These are phyloP conservation scores for Sycobia sp. DNA, from an alignment of 1,140 invertebrate species.

Conservation along the genomic window DNA sequence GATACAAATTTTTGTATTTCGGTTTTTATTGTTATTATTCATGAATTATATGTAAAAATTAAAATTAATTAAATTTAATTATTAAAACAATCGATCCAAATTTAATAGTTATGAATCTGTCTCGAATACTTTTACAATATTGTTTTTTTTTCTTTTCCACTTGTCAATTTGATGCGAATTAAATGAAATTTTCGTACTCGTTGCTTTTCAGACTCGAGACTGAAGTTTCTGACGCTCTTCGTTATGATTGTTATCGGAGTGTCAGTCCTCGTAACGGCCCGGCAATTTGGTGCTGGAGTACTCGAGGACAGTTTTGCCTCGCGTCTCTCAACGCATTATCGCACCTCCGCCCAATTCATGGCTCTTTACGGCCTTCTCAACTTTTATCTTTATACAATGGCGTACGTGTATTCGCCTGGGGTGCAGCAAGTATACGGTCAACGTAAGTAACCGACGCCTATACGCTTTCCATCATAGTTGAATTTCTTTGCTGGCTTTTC, in stretches of 20 bases:
- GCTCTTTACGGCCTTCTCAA: conserved; percentile 94
- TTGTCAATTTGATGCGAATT: too few species aligned
- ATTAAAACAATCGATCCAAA: too few species aligned
- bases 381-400: conserved; percentile 92
- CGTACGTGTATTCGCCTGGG: conserved; percentile 91
- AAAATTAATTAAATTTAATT: too few species aligned
- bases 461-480: neutral
- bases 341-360: conserved; percentile 92
- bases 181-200: neutral
- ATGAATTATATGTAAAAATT: too few species aligned
- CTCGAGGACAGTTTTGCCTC: conserved; percentile 94
- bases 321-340: conserved; percentile 82
- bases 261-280: conserved; percentile 76
- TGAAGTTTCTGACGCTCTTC: conserved; percentile 88
- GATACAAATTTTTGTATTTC: too few species aligned
- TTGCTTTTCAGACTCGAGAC: conserved; percentile 76
- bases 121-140: too few species aligned
- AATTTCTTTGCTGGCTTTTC: too few species aligned
- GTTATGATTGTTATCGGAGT: conserved; percentile 84
- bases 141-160: too few species aligned
- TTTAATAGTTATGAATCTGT: too few species aligned
- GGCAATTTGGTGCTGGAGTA: conserved; percentile 85
- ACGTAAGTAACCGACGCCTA: too few species aligned
- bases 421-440: conserved; percentile 81
- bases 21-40: too few species aligned